Evolutionary conservation across 1,140 invertebrate species (phyloP), one percentile per base, ranked within the genome.

Genomic region (Archivesica marissinica): DNA sequence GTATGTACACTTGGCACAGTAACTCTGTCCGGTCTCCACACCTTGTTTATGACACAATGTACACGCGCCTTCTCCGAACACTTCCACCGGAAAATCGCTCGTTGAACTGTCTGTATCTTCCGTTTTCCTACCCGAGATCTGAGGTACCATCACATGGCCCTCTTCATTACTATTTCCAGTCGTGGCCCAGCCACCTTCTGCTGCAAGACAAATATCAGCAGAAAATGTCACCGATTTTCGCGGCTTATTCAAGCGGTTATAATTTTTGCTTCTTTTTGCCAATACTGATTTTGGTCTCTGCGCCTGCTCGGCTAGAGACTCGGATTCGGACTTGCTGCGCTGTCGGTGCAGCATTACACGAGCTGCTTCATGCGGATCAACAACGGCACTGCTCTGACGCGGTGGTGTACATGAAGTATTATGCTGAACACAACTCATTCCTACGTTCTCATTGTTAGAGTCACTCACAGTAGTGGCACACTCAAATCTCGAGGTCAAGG

Each of bases 201-300:
- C 47, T 68, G 82, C 82, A 9, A 85, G 30, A 56, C 74, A 77
- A 44, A 85, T 50, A 41, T 77, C 64, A 13, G 30, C 59, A 1
- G 56, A 68, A 70, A 85, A 85, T 68, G 82, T 85, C 61, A 85
- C 82, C 54, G 82, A 85, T 30, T 85, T 85, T 0, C 82, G 56
- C 11, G 82, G 82, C 33, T 78, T 77, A 39, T 54, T 77, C 20
- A 81, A 28, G 13, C 70, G 38, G 28, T 77, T 61, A 68, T 59
- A 50, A 52, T 41, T 68, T 47, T 70, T 66, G n/a, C 52, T 28
- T 17, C 33, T 61, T 76, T 85, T 85, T 0, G 82, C 1, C 2
- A 85, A 50, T 4, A 66, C 82, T 38, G 82, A 85, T 44, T 85
- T 85, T 1, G 82, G 82, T 78, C 59, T 76, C 6, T 23, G 82